These are phyloP conservation scores for Myopa tessellatipennis DNA, from an alignment of 2,888 invertebrate genomes.

Conservation along the genomic window DNA sequence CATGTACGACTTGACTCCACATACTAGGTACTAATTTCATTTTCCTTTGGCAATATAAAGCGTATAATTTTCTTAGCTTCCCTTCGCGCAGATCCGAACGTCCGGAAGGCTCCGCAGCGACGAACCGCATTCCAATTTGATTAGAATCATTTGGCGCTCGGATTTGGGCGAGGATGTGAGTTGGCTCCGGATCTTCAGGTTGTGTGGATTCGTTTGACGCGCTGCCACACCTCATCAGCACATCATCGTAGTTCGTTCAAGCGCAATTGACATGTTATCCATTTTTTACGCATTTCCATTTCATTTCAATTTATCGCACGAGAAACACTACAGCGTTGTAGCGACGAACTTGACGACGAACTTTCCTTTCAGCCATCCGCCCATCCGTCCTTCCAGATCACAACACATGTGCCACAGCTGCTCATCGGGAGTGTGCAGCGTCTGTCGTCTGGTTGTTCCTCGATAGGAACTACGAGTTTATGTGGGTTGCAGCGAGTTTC, in stretches of 20 bases:
- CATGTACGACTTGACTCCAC: neutral
- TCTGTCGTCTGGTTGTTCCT: neutral
- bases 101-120: neutral
- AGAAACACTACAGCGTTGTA: neutral
- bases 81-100: neutral
- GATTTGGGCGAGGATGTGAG: neutral
- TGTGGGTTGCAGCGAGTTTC: neutral
- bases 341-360: neutral
- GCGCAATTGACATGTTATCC: conserved; percentile 32
- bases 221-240: neutral
- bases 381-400: neutral
- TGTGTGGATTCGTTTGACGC: neutral
- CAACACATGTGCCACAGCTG: neutral
- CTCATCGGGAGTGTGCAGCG: neutral
- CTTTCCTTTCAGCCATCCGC: neutral
- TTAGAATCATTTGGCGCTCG: conserved; percentile 1
- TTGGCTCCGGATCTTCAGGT: neutral
- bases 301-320: conserved; percentile 31
- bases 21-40: neutral
- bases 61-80: neutral
- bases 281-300: conserved; percentile 28
- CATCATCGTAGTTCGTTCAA: conserved; percentile 24
- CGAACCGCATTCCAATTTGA: neutral
- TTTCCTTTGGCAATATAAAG: neutral
- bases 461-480: neutral